These are phyloP conservation scores for Holothuria glaberrima DNA, from an alignment of 35 echinoderm and acorn worm genomes.

Conservation along the genomic window DNA sequence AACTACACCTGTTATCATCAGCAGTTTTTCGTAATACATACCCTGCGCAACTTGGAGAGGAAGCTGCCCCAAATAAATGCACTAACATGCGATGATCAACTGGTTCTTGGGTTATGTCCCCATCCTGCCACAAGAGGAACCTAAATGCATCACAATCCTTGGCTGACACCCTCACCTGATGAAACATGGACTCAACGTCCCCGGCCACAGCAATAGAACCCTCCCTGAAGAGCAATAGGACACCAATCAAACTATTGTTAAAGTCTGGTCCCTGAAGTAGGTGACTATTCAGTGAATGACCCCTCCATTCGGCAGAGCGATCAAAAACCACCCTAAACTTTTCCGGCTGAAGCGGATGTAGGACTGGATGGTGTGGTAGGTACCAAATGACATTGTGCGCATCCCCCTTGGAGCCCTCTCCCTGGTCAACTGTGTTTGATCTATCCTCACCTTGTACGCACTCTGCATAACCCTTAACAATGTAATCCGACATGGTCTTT, in stretches of 20 bases:
- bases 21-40: constrained; percentile 62
- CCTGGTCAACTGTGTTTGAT: not conserved
- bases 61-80: constrained; percentile 77
- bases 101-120: too few species aligned
- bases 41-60: too few species aligned
- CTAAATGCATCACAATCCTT: too few species aligned
- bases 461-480: constrained; percentile 40
- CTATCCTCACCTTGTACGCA: not conserved
- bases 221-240: constrained; percentile 21
- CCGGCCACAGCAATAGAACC: constrained; percentile 46
- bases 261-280: constrained; percentile 63
- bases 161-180: constrained; percentile 34
- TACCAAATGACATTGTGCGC: constrained; percentile 20
- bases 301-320: constrained; percentile 24
- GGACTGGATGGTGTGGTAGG: constrained; percentile 59
- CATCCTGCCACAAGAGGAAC: too few species aligned
- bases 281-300: constrained; percentile 44
- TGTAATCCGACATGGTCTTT: constrained; percentile 1
- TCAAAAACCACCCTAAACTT: constrained; percentile 63
- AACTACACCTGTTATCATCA: constrained; percentile 40
- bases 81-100: constrained; percentile 72
- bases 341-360: constrained; percentile 49
- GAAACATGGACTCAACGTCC: constrained; percentile 45
- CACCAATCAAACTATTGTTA: constrained; percentile 60
- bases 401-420: not conserved